Evolutionary conservation across 2,797 vertebrate species (phyloP).

Genomic region (Anguilla anguilla): DNA sequence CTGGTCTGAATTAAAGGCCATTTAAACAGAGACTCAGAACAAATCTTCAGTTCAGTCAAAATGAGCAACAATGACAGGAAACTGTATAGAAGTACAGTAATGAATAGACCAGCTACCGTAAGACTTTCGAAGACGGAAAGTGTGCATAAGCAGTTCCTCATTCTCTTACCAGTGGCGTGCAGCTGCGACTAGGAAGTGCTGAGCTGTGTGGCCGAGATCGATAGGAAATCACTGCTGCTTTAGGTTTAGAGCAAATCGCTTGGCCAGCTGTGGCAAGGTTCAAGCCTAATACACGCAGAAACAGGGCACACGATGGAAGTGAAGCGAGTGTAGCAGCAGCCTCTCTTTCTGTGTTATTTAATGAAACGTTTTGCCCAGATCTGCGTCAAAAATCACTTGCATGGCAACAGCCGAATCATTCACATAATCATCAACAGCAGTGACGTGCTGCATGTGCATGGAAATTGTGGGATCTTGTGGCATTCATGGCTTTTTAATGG

Average conservation of each 20-base stretch:
- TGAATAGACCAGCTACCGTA: not conserved
- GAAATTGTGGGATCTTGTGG: not conserved
- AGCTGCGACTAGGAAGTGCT: not conserved
- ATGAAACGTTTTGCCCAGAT: not conserved
- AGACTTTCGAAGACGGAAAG: not conserved
- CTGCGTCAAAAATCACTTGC: not conserved
- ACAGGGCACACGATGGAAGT: not conserved
- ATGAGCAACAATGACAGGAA: constrained; percentile 5
- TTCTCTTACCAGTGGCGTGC: not conserved
- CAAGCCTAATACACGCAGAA: not conserved
- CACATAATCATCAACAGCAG: not conserved
- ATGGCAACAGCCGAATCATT: not conserved
- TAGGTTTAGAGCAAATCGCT: not conserved
- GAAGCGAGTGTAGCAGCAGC: not conserved
- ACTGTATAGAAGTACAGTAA: not conserved
- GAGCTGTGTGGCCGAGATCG: not conserved
- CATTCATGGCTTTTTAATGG: not conserved
- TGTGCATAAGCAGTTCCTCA: not conserved
- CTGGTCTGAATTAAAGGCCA: not conserved
- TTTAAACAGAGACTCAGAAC: not conserved
- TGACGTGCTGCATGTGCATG: not conserved
- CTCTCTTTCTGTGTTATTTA: not conserved
- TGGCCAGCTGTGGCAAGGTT: not conserved
- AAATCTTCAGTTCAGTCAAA: not conserved
- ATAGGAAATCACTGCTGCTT: not conserved